Conservation (phyloP, 2,113 vertebrate species). For the Coreoperca whiteheadi region DNA sequence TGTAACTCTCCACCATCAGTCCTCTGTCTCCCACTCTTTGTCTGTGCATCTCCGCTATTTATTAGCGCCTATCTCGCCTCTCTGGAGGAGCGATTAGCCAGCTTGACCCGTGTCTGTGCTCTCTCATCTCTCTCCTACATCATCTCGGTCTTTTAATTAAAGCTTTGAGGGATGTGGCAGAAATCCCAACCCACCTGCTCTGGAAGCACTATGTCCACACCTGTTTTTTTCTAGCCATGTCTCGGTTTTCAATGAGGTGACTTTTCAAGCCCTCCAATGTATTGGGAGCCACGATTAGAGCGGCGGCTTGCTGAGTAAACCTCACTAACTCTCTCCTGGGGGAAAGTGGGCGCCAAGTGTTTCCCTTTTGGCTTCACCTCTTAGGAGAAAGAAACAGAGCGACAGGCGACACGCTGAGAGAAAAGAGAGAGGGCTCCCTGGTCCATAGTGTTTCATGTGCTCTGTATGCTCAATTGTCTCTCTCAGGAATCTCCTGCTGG, state of each 20-base stretch:
- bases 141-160: conserved; percentile 82
- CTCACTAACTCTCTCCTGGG: conserved; percentile 22
- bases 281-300: conserved; percentile 55
- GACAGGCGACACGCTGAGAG: conserved; percentile 35
- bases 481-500: conserved; percentile 57
- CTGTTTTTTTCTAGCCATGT: conserved; percentile 64
- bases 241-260: conserved; percentile 74
- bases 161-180: conserved; percentile 74
- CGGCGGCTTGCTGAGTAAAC: conserved; percentile 44
- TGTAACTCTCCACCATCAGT: conserved; percentile 24
- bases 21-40: conserved; percentile 41
- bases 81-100: conserved; percentile 79
- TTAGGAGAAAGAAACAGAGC: conserved; percentile 33
- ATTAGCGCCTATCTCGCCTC: conserved; percentile 67
- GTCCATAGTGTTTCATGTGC: conserved; percentile 31
- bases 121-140: conserved; percentile 68
- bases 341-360: conserved; percentile 13
- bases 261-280: conserved; percentile 49
- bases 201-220: conserved; percentile 57
- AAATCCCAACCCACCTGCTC: conserved; percentile 52
- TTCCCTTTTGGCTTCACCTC: conserved; percentile 54
- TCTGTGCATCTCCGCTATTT: conserved; percentile 56
- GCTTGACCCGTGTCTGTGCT: conserved; percentile 67
- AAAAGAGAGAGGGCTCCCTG: conserved; percentile 22
- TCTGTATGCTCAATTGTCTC: conserved; percentile 37